These are phyloP conservation scores for Mionectes macconnelli DNA, from an alignment of 2,113 vertebrate species.

Conservation along the genomic window DNA sequence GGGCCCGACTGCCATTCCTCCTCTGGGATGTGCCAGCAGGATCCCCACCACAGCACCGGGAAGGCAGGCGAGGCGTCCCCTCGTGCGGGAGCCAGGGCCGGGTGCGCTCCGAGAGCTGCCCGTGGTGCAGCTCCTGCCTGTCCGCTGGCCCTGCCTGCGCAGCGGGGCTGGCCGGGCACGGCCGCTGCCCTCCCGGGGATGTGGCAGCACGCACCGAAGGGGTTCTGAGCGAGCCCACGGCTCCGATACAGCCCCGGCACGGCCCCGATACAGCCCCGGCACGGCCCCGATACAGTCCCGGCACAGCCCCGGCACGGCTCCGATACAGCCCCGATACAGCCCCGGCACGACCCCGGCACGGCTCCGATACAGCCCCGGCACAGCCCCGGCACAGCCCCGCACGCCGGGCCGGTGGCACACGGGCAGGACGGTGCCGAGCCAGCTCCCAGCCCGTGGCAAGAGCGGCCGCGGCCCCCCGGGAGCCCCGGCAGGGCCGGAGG, in stretches of 20 bases:
- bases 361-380: no score
- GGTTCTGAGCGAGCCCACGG: neutral
- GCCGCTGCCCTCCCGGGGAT: neutral
- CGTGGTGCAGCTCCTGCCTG: fast-evolving
- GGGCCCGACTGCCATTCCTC: neutral
- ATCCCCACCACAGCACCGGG: neutral
- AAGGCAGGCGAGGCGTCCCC: neutral
- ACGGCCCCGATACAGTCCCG: no score
- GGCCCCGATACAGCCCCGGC: no score
- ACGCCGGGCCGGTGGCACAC: fast-evolving
- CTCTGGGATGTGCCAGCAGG: neutral
- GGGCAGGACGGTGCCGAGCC: neutral
- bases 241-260: no score
- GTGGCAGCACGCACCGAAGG: fast-evolving
- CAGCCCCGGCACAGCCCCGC: no score
- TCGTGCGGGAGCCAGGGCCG: fast-evolving
- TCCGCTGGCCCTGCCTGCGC: neutral
- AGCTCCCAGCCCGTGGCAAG: neutral
- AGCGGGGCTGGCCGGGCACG: neutral
- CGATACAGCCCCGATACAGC: no score
- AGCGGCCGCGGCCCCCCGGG: neutral
- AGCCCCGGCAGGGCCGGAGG: neutral
- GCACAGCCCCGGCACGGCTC: neutral
- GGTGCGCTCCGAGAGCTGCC: neutral
- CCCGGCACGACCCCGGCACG: no score